Conservation (phyloP, 1,140 invertebrate genomes). For the Andrena cerasifolii region DNA sequence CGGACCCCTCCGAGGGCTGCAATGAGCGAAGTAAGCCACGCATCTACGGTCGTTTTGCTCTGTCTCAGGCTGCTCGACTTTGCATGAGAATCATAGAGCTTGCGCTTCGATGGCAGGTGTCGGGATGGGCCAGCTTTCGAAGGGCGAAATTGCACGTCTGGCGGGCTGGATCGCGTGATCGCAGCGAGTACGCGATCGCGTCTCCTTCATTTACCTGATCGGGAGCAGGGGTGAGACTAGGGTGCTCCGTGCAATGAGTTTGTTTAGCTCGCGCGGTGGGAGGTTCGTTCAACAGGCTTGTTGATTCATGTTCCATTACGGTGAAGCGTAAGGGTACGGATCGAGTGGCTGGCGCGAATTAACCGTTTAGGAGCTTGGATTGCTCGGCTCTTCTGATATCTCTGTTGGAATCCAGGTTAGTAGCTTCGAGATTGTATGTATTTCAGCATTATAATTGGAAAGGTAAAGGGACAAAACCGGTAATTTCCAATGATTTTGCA, state of each 20-base stretch:
- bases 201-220: background rate
- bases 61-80: conserved; percentile 53
- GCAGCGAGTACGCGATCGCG: too few species aligned
- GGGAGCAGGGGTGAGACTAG: background rate
- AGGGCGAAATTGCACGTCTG: conserved; percentile 64
- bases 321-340: background rate
- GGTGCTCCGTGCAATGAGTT: conserved; percentile 19
- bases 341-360: background rate
- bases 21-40: background rate
- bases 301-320: background rate
- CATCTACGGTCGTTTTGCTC: background rate
- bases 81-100: conserved; percentile 73
- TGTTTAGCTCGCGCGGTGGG: background rate
- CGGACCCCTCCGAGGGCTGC: background rate
- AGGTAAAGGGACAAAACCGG: too few species aligned
- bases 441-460: too few species aligned
- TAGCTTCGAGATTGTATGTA: too few species aligned
- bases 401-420: too few species aligned
- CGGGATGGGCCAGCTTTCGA: conserved; percentile 68
- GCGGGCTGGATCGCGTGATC: conserved; percentile 36
- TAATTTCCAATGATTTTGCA: too few species aligned
- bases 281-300: background rate
- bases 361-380: background rate
- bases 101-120: conserved; percentile 71
- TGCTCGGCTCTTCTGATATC: too few species aligned